Percentiles rank a stretch among this genome's conserved stretches.
Conservation (phyloP, 2,888 invertebrate genomes). For the Hypena proboscidalis region DNA sequence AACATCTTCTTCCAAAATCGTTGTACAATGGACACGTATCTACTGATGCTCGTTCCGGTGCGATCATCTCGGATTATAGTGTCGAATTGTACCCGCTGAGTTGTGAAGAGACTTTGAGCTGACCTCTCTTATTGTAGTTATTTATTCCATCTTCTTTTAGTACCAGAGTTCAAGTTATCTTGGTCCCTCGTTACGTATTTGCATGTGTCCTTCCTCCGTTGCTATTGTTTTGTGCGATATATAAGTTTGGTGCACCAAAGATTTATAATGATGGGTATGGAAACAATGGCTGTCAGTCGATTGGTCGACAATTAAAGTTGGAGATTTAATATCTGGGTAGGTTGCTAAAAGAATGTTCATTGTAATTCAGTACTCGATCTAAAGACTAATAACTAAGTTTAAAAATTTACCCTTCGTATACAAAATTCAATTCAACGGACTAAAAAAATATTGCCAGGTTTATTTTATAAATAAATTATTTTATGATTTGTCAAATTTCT, state of each 20-base stretch:
- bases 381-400: no score
- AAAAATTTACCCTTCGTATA: no score
- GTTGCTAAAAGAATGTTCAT: background rate
- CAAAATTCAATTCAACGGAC: no score
- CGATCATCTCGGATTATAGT: constrained; percentile 71
- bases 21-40: constrained; percentile 56
- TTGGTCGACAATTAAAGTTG: constrained; percentile 32
- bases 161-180: constrained; percentile 45
- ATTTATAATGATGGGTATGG: constrained; percentile 54
- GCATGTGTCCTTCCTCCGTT: constrained; percentile 67
- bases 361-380: background rate
- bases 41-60: constrained; percentile 71
- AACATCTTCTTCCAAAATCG: constrained; percentile 1
- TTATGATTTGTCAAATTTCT: no score
- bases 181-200: constrained; percentile 51
- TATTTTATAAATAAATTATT: no score
- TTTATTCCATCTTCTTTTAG: constrained; percentile 32
- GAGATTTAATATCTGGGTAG: constrained; percentile 20
- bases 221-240: constrained; percentile 69
- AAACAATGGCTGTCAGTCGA: constrained; percentile 40
- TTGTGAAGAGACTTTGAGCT: constrained; percentile 54
- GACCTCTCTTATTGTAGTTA: constrained; percentile 39
- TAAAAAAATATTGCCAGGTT: no score
- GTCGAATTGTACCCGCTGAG: constrained; percentile 73
- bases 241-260: constrained; percentile 57